A percentile compares a stretch with the other conserved stretches of the same genome.
Conservation (phyloP, 2,113 vertebrate genomes). For the Podiceps cristatus region DNA sequence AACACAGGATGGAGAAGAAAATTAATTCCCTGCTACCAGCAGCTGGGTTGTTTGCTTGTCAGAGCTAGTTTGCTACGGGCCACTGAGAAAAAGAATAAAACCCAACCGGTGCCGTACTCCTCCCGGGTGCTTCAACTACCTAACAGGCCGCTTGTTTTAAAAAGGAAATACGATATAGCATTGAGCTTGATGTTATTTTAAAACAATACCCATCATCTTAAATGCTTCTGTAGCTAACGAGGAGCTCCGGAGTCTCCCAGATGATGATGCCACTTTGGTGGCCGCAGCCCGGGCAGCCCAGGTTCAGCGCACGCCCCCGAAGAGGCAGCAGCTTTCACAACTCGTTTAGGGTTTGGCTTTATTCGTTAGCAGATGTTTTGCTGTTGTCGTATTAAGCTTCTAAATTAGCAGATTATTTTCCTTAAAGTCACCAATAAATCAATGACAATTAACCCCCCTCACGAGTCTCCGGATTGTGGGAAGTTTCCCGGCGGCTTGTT, state of each 20-base stretch:
- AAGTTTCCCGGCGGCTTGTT: not conserved
- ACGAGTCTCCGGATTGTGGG: not conserved
- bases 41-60: not conserved
- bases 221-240: not conserved
- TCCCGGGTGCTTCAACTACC: not conserved
- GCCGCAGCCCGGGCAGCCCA: not conserved
- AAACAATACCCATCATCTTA: not conserved
- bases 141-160: not conserved
- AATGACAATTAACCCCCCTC: conserved; percentile 1
- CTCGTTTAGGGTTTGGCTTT: not conserved
- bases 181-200: not conserved
- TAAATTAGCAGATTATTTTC: conserved; percentile 30
- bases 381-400: conserved; percentile 2
- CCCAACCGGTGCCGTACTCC: not conserved
- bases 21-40: not conserved
- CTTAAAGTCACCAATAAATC: conserved; percentile 50
- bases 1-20: not conserved
- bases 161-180: not conserved
- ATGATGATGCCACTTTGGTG: not conserved
- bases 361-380: conserved; percentile 3
- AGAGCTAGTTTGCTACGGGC: not conserved
- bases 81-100: not conserved
- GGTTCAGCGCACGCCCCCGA: not conserved
- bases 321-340: not conserved
- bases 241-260: not conserved